Base-by-base conservation (phyloP, 2,888 invertebrate species). In the Galerucella nymphaeae region DNA sequence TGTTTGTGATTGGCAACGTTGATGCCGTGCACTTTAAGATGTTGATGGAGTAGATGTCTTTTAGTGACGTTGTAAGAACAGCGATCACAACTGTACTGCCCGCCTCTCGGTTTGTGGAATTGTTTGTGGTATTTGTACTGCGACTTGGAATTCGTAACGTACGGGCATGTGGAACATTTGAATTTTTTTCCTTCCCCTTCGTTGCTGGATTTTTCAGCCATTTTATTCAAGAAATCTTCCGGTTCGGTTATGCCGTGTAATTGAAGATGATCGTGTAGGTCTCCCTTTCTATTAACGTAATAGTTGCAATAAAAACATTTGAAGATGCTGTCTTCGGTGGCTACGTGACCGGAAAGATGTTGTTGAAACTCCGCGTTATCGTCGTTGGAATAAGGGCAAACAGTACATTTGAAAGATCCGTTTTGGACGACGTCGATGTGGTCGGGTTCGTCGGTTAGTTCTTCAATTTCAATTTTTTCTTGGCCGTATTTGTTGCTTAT, bases 41-140 rank as follows among this genome's bases (percentile, higher is more conserved):
- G 96, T 80, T 95, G 95, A 83, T 93, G 93, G n/a, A 96, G 88
- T 53, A 95, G 88, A 80, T 95, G 93, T 76, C 92, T 88, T 83
- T 93, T 93, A 70, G 93, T 93, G 10, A 95, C 95, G 82, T 94
- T 94, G 83, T 95, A 96, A 77, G 93, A 92, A 85, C 96, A 96
- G 79, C 92, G 89, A 23, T 90, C 90, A 83, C 96, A 96, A 84
- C 94, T 94, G 86, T 93, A 94, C n/a, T 91, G 91, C 0, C 93
- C 92, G 59, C 91, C 91, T 67, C 91, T 89, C 0, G 92, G 91
- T 53, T 92, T 89, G 83, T 96, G 96, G 84, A 96, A 93, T 82
- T 95, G 95, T 82, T 94, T 94, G 83, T 96, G 96, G 83, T 96
- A 95, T 83, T 93, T 90, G 85, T 92, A 95, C 85, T 96, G 95